phyloP scores from a whole-genome alignment of 2,113 vertebrate genomes.

The Macrotus californicus region DNA sequence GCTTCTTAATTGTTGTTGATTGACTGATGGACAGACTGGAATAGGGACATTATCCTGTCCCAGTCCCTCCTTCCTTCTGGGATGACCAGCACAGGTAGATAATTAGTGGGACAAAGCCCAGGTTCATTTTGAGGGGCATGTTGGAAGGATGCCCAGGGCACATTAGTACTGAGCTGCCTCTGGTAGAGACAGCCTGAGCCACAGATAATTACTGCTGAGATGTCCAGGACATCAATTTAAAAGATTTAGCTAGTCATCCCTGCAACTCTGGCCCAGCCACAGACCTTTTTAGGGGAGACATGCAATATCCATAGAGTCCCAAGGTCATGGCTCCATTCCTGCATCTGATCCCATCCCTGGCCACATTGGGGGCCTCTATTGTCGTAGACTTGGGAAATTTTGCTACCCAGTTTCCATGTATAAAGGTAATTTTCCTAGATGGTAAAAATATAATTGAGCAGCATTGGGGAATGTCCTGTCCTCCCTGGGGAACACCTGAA shows the following conservation, averaged over 20 bases:
- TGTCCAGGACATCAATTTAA: slow-evolving; percentile 19
- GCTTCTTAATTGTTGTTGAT: background rate
- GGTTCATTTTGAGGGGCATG: background rate
- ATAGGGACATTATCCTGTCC: background rate
- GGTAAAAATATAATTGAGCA: background rate
- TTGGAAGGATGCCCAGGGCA: background rate
- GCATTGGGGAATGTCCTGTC: background rate
- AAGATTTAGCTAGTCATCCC: background rate
- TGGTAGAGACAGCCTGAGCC: background rate
- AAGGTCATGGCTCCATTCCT: background rate
- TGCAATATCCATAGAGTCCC: background rate
- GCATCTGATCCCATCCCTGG: background rate
- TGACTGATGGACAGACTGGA: background rate
- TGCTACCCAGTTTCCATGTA: background rate
- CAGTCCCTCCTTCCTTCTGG: background rate
- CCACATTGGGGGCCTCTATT: background rate
- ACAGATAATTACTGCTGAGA: background rate
- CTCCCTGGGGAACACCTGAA: background rate
- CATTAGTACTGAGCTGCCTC: background rate
- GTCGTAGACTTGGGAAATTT: background rate
- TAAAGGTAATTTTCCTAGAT: background rate
- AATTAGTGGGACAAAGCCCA: background rate
- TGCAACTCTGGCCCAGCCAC: background rate
- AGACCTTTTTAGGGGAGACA: background rate
- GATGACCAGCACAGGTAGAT: background rate